Evolutionary conservation across 2,888 invertebrate genomes (phyloP), one percentile per base, ranked within the genome.

Genomic region (Eugnorisma glareosa): DNA sequence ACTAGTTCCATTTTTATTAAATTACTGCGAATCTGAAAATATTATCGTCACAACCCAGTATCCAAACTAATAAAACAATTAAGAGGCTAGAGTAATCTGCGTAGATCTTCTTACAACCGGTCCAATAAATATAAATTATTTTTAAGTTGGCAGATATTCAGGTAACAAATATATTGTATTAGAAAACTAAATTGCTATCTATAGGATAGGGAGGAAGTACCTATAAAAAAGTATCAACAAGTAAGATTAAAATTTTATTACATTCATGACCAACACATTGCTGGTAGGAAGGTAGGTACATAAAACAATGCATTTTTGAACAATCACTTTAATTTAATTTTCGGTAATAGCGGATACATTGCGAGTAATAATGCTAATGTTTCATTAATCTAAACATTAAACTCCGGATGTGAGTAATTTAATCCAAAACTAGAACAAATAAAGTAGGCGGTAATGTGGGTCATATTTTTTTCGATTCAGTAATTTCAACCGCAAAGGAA

Each of bases 401-500:
- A 85, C 24, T 40, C n/a, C 85, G 85, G 77, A 85, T 81, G 43
- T 51, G n/a, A 74, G 71, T 74, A 66, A 85, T 82, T 83, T 74
- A 73, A 74, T 69, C 13, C 35, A 69, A 84, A 45, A 81, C 68
- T 54, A 51, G 21, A 59, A 40, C 75, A 84, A 75, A 72, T 72
- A 83, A 72, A 63, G 54, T 45, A 59, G 54, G 73, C 40, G 35
- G 37, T 40, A 67, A 82, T 66, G 40, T 85, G 51, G 73, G 86
- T 76, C 85, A 81, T 21, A 45, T 28, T 82, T 78, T 84, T 85
- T 78, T 54, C 74, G 67, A 71, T 80, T 81, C 82, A 87, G 78
- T 80, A 67, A 72, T 69, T 83, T 69, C 13, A 71, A 87, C 89
- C 90, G 59, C 88, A 87, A 75, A 61, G 40, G 28, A 67, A 78